Base-by-base conservation (phyloP, 2,888 invertebrate species). In the Conistra vaccinii region DNA sequence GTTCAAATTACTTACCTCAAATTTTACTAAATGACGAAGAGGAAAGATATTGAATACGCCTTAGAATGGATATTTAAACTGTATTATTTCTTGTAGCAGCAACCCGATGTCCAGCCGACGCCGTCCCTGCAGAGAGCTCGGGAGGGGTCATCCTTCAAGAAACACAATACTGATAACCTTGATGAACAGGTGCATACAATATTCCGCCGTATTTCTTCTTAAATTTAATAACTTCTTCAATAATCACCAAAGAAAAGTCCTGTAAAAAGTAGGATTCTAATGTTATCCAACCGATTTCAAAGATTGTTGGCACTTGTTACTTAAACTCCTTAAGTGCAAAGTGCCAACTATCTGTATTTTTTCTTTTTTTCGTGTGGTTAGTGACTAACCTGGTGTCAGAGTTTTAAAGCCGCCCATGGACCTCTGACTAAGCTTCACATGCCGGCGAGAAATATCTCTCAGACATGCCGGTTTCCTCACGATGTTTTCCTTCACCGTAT, bases 81-180 rank as follows among this genome's bases (percentile, higher is more conserved):
- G 23, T 67, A 39, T 32, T 80, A 29, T 65, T 63, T 67, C 86
- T 88, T 88, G 20, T 85, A 95, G 94, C 94, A 95, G 91, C 95
- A 94, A 69, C 97, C 96, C 0, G 97, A 97, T 61, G 95, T 97
- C 0, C 96, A 96, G 39, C 96, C 94, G 9, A 94, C 93, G 1
- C 65, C 86, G 0, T 89, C 94, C 0, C 87, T 94, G 53, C 94
- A 92, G 75, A 90, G 95, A 75, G 85, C 89, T 20, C 95, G 93
- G 71, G 96, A 96, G 32, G 95, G 96, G 0, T 93, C 94, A 0
- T 95, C 95, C 0, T 95, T 94, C 85, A 96, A 95, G 89, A 96
- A 94, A 74, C 92, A 93, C 53, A 92, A 94, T 69, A 94, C 93
- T 0, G 96, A 96, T 7, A 95, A 94, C 80, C 89, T 96, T 14